Base-by-base conservation (phyloP, 1,140 invertebrate species). In the Monochamus saltuarius region DNA sequence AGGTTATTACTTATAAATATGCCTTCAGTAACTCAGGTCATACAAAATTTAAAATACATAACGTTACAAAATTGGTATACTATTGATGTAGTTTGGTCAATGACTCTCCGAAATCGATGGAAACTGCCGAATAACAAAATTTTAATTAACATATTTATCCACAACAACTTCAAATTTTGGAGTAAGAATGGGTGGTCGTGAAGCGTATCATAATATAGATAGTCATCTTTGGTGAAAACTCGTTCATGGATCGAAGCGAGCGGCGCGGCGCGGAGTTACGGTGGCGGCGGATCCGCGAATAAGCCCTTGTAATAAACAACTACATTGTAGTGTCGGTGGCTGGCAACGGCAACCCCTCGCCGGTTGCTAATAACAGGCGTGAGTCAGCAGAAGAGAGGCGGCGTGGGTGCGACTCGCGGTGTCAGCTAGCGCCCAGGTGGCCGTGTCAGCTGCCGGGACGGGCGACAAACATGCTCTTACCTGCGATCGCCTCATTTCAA, bases 401-500 rank as follows among this genome's bases (percentile, higher is more conserved):
- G 56, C 45, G 69, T 71, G 66, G 69, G 69, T 65, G 69, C 61
- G 68, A 66, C 66, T 58, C 64, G 64, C 67, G 67, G 69, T 71
- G 69, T 70, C 65, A 66, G 62, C 62, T 69, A 56, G 69, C 69
- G 56, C 67, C 69, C 69, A 71, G 69, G 69, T 71, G 69, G 69
- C 62, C 69, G 56, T 66, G 69, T 71, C 69, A 71, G 66, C 69
- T 71, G 69, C 62, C 56, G 66, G 62, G 64, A 67, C 66, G 56
- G 62, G 64, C 64, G 69, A 70, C 65, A 71, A 71, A 69, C 69
- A 67, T 61, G 64, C 58, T 65, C 69, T 68, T 71, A 68, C 66
- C 66, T 68, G 66, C 56, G 66, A 70, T 70, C 69, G 60, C 61
- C 67, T 69, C 62, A 71, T 71, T 71, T 71, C 59, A 71, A 71